These are phyloP conservation scores for Cheilosia grossa DNA, from an alignment of 2,888 invertebrate genomes.

Conservation along the genomic window DNA sequence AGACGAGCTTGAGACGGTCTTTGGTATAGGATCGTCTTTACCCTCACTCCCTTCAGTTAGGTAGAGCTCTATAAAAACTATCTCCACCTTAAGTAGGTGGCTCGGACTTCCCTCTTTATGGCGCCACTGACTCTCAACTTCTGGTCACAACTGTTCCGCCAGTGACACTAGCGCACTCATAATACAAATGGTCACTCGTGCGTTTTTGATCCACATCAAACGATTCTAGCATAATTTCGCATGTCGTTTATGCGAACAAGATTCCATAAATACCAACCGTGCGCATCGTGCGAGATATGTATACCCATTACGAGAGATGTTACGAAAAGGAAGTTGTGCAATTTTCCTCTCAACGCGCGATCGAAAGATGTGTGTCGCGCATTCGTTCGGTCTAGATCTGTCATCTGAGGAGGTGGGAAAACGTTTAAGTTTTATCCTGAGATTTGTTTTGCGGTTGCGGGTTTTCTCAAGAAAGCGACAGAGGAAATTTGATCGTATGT, in stretches of 20 bases:
- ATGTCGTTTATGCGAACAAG: slow-evolving; percentile 6
- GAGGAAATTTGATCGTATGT: too few relatives aligned
- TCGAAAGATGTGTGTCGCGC: slow-evolving; percentile 21
- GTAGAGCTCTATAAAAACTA: too few relatives aligned
- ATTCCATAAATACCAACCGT: slow-evolving; percentile 11
- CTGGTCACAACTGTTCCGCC: slow-evolving; percentile 29
- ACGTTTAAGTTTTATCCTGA: slow-evolving; percentile 17
- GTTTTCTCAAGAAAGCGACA: not conserved
- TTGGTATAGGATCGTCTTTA: too few relatives aligned
- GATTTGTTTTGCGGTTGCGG: not conserved
- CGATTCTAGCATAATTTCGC: slow-evolving; percentile 40
- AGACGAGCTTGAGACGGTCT: too few relatives aligned
- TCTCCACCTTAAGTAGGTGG: too few relatives aligned
- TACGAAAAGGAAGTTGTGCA: slow-evolving; percentile 60
- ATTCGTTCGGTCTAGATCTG: slow-evolving; percentile 19
- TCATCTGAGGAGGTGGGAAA: slow-evolving; percentile 61
- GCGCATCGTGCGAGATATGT: slow-evolving; percentile 6
- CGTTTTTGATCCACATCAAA: slow-evolving; percentile 42
- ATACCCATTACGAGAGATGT: not conserved
- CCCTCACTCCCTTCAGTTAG: too few relatives aligned
- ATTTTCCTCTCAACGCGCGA: slow-evolving; percentile 31
- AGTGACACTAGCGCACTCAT: slow-evolving; percentile 30
- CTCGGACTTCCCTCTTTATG: too few relatives aligned
- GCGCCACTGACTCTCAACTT: not conserved
- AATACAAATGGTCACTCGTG: not conserved